phyloP scores from a whole-genome alignment of 1,140 invertebrate species.

The Nymphalis io region DNA sequence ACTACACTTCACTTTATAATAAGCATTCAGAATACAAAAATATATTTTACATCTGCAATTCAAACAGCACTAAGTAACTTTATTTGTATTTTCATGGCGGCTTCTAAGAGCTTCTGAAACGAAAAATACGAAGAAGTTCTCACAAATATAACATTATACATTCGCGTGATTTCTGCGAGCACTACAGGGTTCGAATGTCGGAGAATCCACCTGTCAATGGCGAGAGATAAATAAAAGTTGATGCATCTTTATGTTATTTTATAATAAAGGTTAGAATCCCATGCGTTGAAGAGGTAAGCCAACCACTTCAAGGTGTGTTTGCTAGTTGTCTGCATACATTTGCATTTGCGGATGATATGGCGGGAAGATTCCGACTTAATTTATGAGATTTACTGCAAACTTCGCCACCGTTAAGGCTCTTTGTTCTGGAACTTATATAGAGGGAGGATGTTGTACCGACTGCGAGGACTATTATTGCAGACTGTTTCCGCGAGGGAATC shows the following conservation, averaged over 20 bases:
- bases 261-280: conserved; percentile 11
- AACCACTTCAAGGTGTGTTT: conserved; percentile 35
- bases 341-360: conserved; percentile 46
- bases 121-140: conserved; percentile 13
- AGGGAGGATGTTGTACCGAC: conserved; percentile 14
- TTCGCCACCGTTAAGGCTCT: conserved; percentile 32
- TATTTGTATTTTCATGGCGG: conserved; percentile 20
- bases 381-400: conserved; percentile 49
- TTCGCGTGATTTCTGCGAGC: conserved; percentile 34
- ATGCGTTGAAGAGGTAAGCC: not conserved
- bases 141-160: conserved; percentile 26
- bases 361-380: conserved; percentile 44
- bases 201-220: conserved; percentile 43
- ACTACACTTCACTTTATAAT: not conserved
- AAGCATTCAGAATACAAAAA: not conserved
- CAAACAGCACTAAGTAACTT: conserved; percentile 13
- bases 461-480: conserved; percentile 29
- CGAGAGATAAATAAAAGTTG: conserved; percentile 12
- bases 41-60: conserved; percentile 13
- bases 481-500: conserved; percentile 15
- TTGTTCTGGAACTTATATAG: conserved; percentile 30
- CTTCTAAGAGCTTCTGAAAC: conserved; percentile 10
- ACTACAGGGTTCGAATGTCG: conserved; percentile 25
- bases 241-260: not conserved
- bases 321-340: conserved; percentile 49